Conservation (phyloP, 1,140 invertebrate species). For the Pararge aegeria region DNA sequence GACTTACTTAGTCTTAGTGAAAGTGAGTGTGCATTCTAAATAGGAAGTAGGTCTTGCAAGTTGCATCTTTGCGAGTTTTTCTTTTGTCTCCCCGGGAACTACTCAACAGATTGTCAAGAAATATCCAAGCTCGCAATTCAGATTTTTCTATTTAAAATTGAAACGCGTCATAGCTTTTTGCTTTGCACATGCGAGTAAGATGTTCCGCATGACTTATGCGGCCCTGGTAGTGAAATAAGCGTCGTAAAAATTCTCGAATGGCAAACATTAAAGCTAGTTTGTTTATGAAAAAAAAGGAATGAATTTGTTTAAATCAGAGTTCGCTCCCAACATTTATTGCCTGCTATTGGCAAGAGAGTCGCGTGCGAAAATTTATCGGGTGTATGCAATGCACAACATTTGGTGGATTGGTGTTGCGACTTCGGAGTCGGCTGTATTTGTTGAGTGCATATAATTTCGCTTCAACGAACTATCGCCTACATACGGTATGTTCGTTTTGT, state of each 20-base stretch:
- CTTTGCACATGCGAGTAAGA: constrained; percentile 1
- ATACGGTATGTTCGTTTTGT: constrained; percentile 43
- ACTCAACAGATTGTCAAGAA: constrained; percentile 38
- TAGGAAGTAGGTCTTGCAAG: constrained; percentile 38
- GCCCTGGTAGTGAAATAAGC: background rate
- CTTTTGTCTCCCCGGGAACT: constrained; percentile 35
- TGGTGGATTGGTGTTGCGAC: constrained; percentile 46
- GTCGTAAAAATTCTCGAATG: background rate
- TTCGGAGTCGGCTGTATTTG: constrained; percentile 44
- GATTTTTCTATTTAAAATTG: constrained; percentile 32
- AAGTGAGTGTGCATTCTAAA: constrained; percentile 35
- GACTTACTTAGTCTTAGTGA: constrained; percentile 22
- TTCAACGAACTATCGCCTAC: constrained; percentile 42
- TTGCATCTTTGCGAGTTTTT: constrained; percentile 35
- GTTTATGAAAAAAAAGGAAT: constrained; percentile 22
- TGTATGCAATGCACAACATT: constrained; percentile 47
- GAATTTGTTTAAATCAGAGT: constrained; percentile 26
- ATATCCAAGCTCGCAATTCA: constrained; percentile 28
- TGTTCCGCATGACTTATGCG: constrained; percentile 1
- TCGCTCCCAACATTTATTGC: constrained; percentile 43
- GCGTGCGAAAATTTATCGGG: constrained; percentile 46
- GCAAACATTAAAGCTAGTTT: constrained; percentile 14
- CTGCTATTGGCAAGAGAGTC: constrained; percentile 42
- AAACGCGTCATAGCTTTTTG: constrained; percentile 25
- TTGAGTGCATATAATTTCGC: constrained; percentile 58